Conservation (phyloP, 2,888 invertebrate species). For the Himalopsyche kuldschensis region DNA sequence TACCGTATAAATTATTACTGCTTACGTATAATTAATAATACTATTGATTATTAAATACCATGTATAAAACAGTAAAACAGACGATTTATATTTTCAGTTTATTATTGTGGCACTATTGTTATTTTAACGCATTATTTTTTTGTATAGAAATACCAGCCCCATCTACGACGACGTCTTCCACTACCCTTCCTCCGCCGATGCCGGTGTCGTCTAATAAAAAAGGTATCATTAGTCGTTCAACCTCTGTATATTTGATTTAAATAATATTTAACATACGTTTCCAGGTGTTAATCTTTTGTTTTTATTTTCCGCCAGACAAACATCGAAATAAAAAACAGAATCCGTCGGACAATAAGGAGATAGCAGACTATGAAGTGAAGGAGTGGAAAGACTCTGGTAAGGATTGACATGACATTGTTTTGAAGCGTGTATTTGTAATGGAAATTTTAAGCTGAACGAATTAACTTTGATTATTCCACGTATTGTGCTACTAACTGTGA, state of each 20-base stretch:
- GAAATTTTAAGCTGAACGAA: too few relatives aligned
- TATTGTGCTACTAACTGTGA: too few relatives aligned
- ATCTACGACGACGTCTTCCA: slow-evolving; percentile 66
- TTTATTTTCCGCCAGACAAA: slow-evolving; percentile 52
- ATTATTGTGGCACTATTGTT: background rate
- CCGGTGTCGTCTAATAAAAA: slow-evolving; percentile 51
- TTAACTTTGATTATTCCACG: too few relatives aligned
- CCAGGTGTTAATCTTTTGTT: background rate
- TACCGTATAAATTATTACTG: too few relatives aligned
- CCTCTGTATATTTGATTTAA: too few relatives aligned
- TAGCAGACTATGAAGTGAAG: slow-evolving; percentile 71
- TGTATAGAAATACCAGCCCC: slow-evolving; percentile 82
- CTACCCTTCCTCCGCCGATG: slow-evolving; percentile 59
- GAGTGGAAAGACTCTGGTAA: slow-evolving; percentile 74
- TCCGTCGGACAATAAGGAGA: slow-evolving; percentile 62
- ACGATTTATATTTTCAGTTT: too few relatives aligned
- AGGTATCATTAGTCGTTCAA: slow-evolving; percentile 3
- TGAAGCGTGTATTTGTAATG: too few relatives aligned
- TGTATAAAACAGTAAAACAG: too few relatives aligned
- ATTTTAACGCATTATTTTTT: slow-evolving; percentile 22
- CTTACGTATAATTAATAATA: background rate
- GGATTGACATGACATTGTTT: slow-evolving; percentile 42
- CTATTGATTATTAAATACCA: too few relatives aligned
- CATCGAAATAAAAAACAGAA: slow-evolving; percentile 60
- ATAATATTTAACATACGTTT: too few relatives aligned